Conservation (phyloP, 2,113 vertebrate species). For the Potamarius usumacintae region DNA sequence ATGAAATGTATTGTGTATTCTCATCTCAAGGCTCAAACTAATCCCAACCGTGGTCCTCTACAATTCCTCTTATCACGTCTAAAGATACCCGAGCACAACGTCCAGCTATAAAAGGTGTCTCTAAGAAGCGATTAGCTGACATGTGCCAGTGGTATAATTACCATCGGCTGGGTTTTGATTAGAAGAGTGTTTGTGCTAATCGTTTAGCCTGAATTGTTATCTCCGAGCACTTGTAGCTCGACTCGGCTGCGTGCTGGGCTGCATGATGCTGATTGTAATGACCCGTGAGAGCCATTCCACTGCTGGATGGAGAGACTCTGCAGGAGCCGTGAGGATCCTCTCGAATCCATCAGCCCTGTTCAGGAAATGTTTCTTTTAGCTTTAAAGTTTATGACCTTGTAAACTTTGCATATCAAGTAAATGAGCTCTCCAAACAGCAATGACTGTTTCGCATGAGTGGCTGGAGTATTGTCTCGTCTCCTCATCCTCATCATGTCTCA, state of each 20-base stretch:
- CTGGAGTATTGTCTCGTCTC: neutral
- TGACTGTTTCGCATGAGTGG: neutral
- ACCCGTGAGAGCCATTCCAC: neutral
- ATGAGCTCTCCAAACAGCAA: constrained; percentile 3
- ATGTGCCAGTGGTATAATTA: neutral
- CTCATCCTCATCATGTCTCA: neutral
- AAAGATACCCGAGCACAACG: too few relatives aligned
- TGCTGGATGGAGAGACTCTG: neutral
- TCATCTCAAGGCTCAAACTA: too few relatives aligned
- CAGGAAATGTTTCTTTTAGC: neutral
- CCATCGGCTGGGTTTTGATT: neutral
- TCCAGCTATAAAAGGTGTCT: too few relatives aligned
- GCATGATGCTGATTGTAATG: constrained; percentile 23
- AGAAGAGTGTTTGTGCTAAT: neutral
- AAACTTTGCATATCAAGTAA: neutral
- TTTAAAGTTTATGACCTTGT: neutral
- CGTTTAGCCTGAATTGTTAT: neutral
- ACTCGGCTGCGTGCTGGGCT: neutral
- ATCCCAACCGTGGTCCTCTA: too few relatives aligned
- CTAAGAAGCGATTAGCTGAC: neutral
- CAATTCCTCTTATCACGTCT: too few relatives aligned
- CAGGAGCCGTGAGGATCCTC: neutral
- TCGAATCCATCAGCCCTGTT: neutral
- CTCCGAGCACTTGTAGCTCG: neutral
- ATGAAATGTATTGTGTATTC: too few relatives aligned